A percentile compares a stretch with the other conserved stretches of the same genome.
phyloP scores from a whole-genome alignment of 2,888 invertebrate species.

The Amiota minor region DNA sequence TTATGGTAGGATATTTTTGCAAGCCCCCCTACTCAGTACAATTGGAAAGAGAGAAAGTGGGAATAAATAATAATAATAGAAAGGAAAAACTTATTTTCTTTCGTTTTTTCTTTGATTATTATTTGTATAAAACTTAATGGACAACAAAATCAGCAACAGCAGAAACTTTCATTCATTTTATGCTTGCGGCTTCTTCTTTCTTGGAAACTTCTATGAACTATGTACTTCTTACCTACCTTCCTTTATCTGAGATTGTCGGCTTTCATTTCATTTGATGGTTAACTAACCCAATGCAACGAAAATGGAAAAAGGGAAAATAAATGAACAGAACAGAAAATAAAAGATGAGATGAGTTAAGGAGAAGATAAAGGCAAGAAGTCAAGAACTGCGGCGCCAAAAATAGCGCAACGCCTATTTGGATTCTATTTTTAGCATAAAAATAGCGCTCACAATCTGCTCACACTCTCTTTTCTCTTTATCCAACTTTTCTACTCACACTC shows the following conservation, averaged over 20 bases:
- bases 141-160: neutral
- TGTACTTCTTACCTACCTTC: neutral
- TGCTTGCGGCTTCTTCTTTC: neutral
- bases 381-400: constrained; percentile 22
- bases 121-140: neutral
- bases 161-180: neutral
- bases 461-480: neutral
- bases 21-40: neutral
- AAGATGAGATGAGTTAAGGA: neutral
- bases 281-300: too few relatives aligned
- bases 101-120: neutral
- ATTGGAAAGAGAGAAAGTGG: neutral
- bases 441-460: neutral
- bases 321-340: neutral
- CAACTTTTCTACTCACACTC: neutral
- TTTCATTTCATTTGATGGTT: neutral
- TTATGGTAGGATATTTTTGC: neutral
- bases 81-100: neutral
- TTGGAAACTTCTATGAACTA: neutral
- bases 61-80: neutral
- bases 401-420: constrained; percentile 9
- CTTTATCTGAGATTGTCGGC: neutral
- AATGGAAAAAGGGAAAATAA: neutral
- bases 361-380: neutral
- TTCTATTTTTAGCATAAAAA: constrained; percentile 16